Evolutionary conservation across 2,888 invertebrate species (phyloP).

Genomic region (Tenthredo livida): DNA sequence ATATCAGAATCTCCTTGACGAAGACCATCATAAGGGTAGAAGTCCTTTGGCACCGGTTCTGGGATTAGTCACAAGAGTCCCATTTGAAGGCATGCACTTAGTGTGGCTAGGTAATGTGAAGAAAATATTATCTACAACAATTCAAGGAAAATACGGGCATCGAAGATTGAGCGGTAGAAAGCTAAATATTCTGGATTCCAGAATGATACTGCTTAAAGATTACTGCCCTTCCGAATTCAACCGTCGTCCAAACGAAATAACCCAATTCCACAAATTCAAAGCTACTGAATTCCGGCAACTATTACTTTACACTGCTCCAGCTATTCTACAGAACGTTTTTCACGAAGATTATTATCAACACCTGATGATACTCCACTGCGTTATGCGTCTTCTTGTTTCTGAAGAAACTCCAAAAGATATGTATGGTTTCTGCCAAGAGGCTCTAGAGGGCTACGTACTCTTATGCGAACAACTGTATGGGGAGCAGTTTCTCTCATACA

Average conservation of each 20-base stretch:
- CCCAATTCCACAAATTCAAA: constrained; percentile 14
- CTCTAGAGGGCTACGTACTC: background rate
- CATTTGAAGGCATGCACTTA: constrained; percentile 43
- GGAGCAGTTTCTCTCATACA: background rate
- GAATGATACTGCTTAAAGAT: constrained; percentile 25
- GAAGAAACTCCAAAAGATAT: background rate
- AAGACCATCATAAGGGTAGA: constrained; percentile 40
- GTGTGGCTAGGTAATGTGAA: constrained; percentile 33
- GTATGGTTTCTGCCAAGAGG: background rate
- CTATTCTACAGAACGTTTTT: constrained; percentile 36
- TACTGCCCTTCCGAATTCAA: constrained; percentile 53
- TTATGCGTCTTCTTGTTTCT: background rate
- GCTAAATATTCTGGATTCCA: constrained; percentile 39
- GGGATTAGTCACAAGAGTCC: constrained; percentile 19
- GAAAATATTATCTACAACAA: constrained; percentile 26
- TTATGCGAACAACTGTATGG: background rate
- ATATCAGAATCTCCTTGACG: background rate
- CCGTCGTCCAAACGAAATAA: constrained; percentile 43
- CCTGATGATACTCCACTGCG: background rate
- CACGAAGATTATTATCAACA: background rate
- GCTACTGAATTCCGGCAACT: constrained; percentile 49
- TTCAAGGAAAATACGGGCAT: constrained; percentile 26
- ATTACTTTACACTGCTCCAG: constrained; percentile 36
- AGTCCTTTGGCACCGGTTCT: constrained; percentile 43
- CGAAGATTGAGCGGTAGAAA: constrained; percentile 47